Evolutionary conservation across 1,140 invertebrate species (phyloP).

Genomic region (Amphibalanus amphitrite): DNA sequence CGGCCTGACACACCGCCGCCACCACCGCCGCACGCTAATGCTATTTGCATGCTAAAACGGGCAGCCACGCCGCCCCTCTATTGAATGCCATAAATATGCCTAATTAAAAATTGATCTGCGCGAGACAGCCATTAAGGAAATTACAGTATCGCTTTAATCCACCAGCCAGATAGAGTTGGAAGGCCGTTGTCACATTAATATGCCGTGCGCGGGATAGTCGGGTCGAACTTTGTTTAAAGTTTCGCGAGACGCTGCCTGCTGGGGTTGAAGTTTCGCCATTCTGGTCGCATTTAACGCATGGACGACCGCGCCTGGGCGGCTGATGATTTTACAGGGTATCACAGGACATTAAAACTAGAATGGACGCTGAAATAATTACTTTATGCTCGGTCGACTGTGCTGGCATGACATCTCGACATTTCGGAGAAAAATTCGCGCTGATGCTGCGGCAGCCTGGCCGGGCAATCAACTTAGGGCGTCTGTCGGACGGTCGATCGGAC

Average conservation of each 20-base stretch:
- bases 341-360: neutral
- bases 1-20: neutral
- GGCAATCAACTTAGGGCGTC: too few species aligned
- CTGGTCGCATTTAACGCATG: neutral
- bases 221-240: neutral
- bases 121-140: neutral
- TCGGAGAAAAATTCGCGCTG: neutral
- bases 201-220: neutral
- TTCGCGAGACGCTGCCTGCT: neutral
- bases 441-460: too few species aligned
- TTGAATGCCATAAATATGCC: conserved; percentile 1
- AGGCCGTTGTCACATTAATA: neutral
- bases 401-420: neutral
- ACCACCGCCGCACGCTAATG: neutral
- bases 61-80: neutral
- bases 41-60: neutral
- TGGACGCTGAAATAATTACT: neutral
- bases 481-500: too few species aligned
- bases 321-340: neutral
- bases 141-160: neutral
- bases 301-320: neutral
- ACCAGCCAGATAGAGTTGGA: neutral
- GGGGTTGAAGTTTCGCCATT: neutral
- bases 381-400: neutral
- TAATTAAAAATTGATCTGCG: conserved; percentile 1